Percentiles rank a stretch among this genome's conserved stretches.
Evolutionary conservation across 2,113 vertebrate genomes (phyloP).

Genomic region (Ciconia maguari): DNA sequence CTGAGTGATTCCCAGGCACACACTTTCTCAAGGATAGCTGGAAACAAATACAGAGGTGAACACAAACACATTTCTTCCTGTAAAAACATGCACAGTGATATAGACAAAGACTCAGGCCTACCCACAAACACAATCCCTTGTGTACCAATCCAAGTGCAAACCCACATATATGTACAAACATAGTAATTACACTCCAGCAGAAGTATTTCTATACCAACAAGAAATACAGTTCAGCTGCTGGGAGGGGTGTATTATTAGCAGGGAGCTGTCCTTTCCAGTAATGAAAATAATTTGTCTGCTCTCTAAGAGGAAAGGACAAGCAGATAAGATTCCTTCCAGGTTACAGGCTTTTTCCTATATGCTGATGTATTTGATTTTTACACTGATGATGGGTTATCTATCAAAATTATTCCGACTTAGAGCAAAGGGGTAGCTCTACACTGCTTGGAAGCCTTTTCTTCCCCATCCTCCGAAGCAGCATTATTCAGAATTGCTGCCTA

Average conservation of each 20-base stretch:
- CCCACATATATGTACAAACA: background rate
- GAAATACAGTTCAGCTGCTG: background rate
- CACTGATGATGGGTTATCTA: background rate
- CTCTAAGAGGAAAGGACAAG: background rate
- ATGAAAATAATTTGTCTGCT: background rate
- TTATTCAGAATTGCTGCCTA: constrained; percentile 35
- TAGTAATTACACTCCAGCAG: background rate
- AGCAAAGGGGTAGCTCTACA: background rate
- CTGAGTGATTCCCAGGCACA: background rate
- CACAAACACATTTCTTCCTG: background rate
- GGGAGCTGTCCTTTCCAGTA: background rate
- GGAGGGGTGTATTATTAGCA: background rate
- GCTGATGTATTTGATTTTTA: constrained; percentile 16
- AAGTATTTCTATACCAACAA: background rate
- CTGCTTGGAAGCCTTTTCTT: constrained; percentile 31
- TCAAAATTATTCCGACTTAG: constrained; percentile 12
- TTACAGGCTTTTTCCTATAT: background rate
- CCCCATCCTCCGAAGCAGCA: background rate
- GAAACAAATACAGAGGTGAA: background rate
- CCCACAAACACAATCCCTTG: background rate
- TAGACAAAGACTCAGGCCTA: background rate
- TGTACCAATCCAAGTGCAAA: background rate
- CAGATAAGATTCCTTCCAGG: background rate
- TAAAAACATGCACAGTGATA: background rate
- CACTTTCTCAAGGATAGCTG: background rate